Conservation (phyloP, 2,888 invertebrate genomes). For the Lucinisca nassula region DNA sequence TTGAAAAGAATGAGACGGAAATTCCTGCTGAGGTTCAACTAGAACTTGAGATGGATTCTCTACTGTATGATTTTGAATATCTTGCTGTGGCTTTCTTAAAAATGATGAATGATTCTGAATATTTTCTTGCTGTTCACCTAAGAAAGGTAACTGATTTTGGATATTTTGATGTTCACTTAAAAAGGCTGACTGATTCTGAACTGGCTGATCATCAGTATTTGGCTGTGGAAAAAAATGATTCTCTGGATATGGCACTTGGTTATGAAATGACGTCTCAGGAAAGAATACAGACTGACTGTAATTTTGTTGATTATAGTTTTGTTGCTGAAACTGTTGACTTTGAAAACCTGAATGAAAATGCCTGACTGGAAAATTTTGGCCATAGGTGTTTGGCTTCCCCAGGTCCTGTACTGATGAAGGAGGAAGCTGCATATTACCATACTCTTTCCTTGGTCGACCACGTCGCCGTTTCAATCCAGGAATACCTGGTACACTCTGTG, state of each 20-base stretch:
- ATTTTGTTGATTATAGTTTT: background rate
- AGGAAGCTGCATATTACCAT: background rate
- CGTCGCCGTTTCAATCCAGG: constrained; percentile 35
- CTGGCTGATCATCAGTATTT: too few relatives aligned
- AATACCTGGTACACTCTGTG: constrained; percentile 30
- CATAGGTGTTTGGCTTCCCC: background rate
- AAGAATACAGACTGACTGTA: background rate
- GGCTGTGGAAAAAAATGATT: background rate
- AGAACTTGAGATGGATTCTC: background rate
- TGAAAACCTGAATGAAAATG: background rate
- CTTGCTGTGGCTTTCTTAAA: too few relatives aligned
- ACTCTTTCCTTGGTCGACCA: constrained; percentile 49
- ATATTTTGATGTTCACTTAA: too few relatives aligned
- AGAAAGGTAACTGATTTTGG: background rate
- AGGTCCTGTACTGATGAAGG: background rate
- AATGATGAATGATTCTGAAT: background rate
- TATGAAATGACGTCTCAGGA: background rate
- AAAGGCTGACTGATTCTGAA: background rate
- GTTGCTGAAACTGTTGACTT: constrained; percentile 26
- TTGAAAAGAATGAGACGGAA: too few relatives aligned
- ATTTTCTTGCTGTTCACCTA: background rate
- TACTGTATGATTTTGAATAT: background rate
- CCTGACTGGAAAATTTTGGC: background rate
- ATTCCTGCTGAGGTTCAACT: background rate
- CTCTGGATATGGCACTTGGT: background rate